Evolutionary conservation across 1,140 invertebrate genomes (phyloP).

Genomic region (Drepana arcuata): DNA sequence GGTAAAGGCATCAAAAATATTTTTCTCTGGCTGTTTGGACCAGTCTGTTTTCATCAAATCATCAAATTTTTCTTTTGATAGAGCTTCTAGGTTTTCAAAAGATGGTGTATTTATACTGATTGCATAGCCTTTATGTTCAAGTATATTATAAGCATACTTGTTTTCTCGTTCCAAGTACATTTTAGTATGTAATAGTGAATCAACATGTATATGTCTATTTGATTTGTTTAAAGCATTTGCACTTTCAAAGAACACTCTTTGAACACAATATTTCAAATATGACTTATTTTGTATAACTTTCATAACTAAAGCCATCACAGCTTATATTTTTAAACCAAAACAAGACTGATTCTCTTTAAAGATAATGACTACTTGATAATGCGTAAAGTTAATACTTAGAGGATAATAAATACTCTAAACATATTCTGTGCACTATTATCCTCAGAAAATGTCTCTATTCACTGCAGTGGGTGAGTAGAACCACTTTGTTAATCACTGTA

Average conservation of each 20-base stretch:
- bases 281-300: constrained; percentile 13
- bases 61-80: constrained; percentile 27
- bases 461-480: too few relatives aligned
- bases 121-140: constrained; percentile 46
- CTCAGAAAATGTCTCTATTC: too few relatives aligned
- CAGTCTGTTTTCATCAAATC: constrained; percentile 31
- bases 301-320: constrained; percentile 5
- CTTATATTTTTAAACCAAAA: too few relatives aligned
- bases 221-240: constrained; percentile 9
- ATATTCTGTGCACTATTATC: too few relatives aligned
- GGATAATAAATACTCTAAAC: too few relatives aligned
- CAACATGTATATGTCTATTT: constrained; percentile 18
- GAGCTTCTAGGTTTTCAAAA: not conserved
- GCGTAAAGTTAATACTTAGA: too few relatives aligned
- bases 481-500: too few relatives aligned
- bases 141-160: constrained; percentile 45
- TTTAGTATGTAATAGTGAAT: constrained; percentile 24
- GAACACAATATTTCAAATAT: constrained; percentile 8
- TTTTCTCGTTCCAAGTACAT: constrained; percentile 55
- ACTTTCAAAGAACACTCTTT: constrained; percentile 1
- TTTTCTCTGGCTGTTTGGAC: constrained; percentile 21
- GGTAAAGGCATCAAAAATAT: constrained; percentile 53
- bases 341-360: too few relatives aligned
- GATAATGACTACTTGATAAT: too few relatives aligned
- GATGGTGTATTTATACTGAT: constrained; percentile 20